phyloP scores from a whole-genome alignment of 2,888 invertebrate genomes.

The Lycophotia porphyrea region DNA sequence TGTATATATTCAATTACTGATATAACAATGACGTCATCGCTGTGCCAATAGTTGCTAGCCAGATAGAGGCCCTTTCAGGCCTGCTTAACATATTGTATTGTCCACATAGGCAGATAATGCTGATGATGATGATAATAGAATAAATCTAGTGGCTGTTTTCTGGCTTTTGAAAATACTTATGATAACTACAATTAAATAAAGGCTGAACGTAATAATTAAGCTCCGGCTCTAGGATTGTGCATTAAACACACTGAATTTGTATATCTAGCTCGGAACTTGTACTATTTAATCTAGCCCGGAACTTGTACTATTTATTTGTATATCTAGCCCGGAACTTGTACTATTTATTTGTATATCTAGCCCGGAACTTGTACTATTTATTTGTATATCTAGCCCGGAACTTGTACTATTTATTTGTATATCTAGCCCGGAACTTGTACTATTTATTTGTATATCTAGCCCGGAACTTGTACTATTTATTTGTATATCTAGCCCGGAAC shows the following conservation, averaged over 20 bases:
- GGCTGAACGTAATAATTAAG: not conserved
- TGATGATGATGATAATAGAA: not conserved
- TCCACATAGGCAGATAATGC: not conserved
- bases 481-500: not conserved
- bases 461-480: not conserved
- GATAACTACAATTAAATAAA: not conserved
- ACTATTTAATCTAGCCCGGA: not conserved
- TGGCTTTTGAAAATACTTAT: not conserved
- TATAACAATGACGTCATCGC: not conserved
- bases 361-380: not conserved
- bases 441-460: not conserved
- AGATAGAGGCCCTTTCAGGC: not conserved
- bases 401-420: not conserved
- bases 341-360: not conserved
- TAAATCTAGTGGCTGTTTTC: not conserved
- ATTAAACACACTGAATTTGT: not conserved
- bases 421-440: not conserved
- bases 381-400: not conserved
- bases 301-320: not conserved
- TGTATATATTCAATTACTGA: not conserved
- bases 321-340: not conserved
- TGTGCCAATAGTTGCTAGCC: not conserved
- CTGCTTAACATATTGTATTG: too few species aligned
- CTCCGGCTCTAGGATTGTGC: not conserved
- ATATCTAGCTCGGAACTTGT: not conserved